Evolutionary conservation across 2,113 vertebrate species (phyloP).

Genomic region (Nannobrachium achirus): DNA sequence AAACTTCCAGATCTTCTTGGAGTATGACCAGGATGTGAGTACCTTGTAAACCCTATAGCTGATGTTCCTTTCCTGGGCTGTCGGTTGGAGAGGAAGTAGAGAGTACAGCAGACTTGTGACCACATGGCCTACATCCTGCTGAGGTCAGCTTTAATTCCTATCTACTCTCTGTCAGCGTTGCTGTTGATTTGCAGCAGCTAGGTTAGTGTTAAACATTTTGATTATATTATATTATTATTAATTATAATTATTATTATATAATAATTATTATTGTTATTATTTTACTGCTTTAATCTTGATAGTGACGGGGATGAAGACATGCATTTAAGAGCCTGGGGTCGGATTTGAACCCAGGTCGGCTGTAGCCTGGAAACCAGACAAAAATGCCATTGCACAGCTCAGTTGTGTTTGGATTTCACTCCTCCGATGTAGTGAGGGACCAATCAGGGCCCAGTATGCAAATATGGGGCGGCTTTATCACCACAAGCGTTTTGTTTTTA

Average conservation of each 20-base stretch:
- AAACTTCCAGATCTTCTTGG: conserved; percentile 97
- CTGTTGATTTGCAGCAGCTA: conserved; percentile 18
- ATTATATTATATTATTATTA: background rate
- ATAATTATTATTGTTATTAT: no score
- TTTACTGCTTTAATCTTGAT: no score
- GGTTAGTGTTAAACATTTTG: conserved; percentile 3
- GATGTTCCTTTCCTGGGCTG: conserved; percentile 64
- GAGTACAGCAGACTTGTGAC: conserved; percentile 56
- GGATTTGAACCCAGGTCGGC: no score
- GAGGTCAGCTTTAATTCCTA: conserved; percentile 67
- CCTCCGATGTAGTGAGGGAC: no score
- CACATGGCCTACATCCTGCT: conserved; percentile 69
- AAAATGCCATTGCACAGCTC: no score
- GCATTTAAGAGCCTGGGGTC: no score
- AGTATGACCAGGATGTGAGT: conserved; percentile 98
- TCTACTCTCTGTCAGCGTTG: conserved; percentile 32
- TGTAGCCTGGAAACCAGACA: no score
- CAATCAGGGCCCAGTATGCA: no score
- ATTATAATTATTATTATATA: background rate
- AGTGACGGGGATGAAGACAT: no score
- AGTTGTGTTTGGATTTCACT: no score
- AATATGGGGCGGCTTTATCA: no score
- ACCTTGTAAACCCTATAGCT: conserved; percentile 50
- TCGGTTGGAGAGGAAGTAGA: conserved; percentile 65
- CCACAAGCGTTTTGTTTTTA: no score